These are phyloP conservation scores for Trissolcus basalis DNA, from an alignment of 1,140 invertebrate species.

Conservation along the genomic window DNA sequence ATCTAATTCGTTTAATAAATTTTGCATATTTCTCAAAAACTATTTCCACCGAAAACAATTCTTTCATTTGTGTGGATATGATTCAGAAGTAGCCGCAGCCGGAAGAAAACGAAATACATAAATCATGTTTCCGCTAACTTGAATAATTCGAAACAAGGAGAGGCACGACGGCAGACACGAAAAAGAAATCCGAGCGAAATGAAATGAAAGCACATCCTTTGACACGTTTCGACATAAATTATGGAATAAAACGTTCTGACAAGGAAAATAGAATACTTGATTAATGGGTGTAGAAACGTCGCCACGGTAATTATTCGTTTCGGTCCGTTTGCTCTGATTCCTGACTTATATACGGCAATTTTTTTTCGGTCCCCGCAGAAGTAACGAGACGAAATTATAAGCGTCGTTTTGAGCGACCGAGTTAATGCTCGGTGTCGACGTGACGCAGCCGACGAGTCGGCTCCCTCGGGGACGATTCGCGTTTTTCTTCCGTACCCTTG, in stretches of 20 bases:
- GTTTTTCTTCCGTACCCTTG: constrained; percentile 43
- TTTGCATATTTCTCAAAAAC: background rate
- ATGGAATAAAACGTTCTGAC: constrained; percentile 35
- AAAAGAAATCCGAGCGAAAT: background rate
- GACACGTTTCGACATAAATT: constrained; percentile 41
- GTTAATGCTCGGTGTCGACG: constrained; percentile 36
- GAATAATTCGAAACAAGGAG: constrained; percentile 6
- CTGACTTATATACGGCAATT: constrained; percentile 15
- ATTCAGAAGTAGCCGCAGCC: no score
- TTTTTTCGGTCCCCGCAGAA: constrained; percentile 18
- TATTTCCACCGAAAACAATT: no score
- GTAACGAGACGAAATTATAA: constrained; percentile 32
- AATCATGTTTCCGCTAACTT: background rate
- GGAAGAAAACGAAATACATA: background rate
- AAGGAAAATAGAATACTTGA: constrained; percentile 48
- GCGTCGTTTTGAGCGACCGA: constrained; percentile 22
- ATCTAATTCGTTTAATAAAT: no score
- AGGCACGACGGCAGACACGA: constrained; percentile 1
- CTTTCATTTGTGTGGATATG: no score
- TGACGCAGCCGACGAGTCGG: constrained; percentile 4
- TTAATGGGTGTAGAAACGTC: constrained; percentile 20
- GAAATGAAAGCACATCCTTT: constrained; percentile 23
- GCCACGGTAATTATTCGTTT: constrained; percentile 4
- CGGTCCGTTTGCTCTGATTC: constrained; percentile 14
- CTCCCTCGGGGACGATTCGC: constrained; percentile 36